Evolutionary conservation across 2,888 invertebrate genomes (phyloP), one percentile per base, ranked within the genome.

Genomic region (Chloroclystis v-ata): DNA sequence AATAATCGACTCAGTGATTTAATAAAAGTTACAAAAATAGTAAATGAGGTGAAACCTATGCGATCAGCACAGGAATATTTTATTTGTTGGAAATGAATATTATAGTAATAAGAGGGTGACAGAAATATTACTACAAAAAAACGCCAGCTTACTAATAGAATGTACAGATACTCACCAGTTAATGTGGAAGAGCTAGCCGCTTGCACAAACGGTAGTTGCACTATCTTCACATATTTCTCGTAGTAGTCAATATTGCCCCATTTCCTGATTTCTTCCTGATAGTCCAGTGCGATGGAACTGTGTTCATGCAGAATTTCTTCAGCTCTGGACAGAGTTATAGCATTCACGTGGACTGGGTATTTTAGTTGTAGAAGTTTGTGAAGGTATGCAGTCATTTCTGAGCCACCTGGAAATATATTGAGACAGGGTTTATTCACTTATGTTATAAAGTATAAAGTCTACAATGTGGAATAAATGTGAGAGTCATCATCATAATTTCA

Each of bases 281-380:
- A 98, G 73, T 96, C 92, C 0, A 91, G 72, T 0, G 97, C 93
- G 49, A 97, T 89, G 37, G 90, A 89, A 57, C 95, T 93, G 69
- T 97, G 94, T 35, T 93, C 92, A 50, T 95, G 94, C 1, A 97
- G 83, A 24, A 98, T 83, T 72, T 96, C 95, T 89, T 98, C 97
- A 28, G 94, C 93, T 52, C 97, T 89, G 47, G 94, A 95, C 58
- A 95, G 91, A 0, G 96, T 96, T 52, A 98, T 93, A 0, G 95
- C 93, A 70, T 94, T 94, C 0, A 95, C 91, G 80, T 97, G 97
- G 0, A 94, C 95, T 0, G 98, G 97, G 78, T 97, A 97, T 74
- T 97, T 97, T 28, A 98, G 89, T 79, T 98, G 97, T 28, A 98
- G 88, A 37, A 97, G 88, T 51, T 96, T 91, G 75, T 96, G 96